These are phyloP conservation scores for Danio jaintianensis DNA, from an alignment of 2,797 vertebrate genomes.

Conservation along the genomic window DNA sequence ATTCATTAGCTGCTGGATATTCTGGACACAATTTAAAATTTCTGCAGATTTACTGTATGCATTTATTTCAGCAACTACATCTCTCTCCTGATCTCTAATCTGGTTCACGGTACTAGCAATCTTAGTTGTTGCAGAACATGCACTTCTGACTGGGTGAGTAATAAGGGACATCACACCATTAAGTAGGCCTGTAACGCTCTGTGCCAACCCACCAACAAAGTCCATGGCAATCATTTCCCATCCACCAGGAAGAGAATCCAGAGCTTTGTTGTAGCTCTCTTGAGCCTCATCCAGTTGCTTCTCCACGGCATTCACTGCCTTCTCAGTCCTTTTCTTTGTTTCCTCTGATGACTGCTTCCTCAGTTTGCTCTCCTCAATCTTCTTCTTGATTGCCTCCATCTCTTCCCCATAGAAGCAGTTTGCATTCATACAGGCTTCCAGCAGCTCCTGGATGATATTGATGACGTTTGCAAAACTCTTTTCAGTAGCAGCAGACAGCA, in stretches of 20 bases:
- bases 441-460: conserved; percentile 58
- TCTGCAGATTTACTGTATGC: conserved; percentile 16
- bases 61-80: not conserved
- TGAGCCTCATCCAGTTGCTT: not conserved
- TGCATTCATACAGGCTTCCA: conserved; percentile 55
- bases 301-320: not conserved
- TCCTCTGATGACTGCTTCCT: not conserved
- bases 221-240: conserved; percentile 42
- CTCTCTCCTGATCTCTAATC: not conserved
- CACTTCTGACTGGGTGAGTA: not conserved
- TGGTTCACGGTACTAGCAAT: not conserved
- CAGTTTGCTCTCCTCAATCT: conserved; percentile 31
- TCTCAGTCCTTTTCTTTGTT: not conserved
- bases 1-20: not conserved
- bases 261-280: not conserved
- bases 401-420: conserved; percentile 50
- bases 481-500: conserved; percentile 45
- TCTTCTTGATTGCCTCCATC: not conserved
- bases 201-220: not conserved
- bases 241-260: conserved; percentile 40
- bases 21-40: not conserved
- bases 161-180: not conserved
- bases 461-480: conserved; percentile 54
- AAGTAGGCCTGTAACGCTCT: not conserved
- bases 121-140: not conserved